Evolutionary conservation across 2,113 vertebrate species (phyloP).

Genomic region (Rhipidura dahli): DNA sequence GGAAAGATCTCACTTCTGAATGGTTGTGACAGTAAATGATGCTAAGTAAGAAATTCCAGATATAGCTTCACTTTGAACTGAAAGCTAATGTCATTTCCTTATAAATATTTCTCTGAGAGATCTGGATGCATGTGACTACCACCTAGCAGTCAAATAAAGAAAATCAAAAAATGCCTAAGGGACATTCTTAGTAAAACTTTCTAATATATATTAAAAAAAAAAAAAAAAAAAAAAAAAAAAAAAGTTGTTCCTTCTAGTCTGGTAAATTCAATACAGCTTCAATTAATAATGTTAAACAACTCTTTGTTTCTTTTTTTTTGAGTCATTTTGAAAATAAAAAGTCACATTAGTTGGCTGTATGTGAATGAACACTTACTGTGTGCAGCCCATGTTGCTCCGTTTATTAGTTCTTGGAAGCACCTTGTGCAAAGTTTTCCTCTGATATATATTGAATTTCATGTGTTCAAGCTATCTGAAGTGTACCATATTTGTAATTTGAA

Average conservation of each 20-base stretch:
- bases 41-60: conserved; percentile 6
- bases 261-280: background rate
- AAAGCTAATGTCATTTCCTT: background rate
- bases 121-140: background rate
- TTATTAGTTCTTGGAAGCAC: background rate
- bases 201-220: background rate
- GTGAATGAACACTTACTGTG: background rate
- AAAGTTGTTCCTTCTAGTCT: background rate
- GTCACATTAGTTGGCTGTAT: background rate
- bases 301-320: background rate
- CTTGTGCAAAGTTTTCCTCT: background rate
- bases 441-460: background rate
- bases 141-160: background rate
- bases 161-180: background rate
- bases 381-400: background rate
- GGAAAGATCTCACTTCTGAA: background rate
- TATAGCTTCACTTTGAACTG: conserved; percentile 23
- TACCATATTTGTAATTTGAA: background rate
- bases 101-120: background rate
- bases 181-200: background rate
- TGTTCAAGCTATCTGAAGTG: background rate
- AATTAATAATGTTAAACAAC: background rate
- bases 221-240: background rate
- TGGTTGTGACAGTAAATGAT: conserved; percentile 38
- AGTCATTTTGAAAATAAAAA: background rate